Percentiles rank a stretch among this genome's conserved stretches.
Evolutionary conservation across 2,113 vertebrate species (phyloP).

Genomic region (Pluvialis apricaria): DNA sequence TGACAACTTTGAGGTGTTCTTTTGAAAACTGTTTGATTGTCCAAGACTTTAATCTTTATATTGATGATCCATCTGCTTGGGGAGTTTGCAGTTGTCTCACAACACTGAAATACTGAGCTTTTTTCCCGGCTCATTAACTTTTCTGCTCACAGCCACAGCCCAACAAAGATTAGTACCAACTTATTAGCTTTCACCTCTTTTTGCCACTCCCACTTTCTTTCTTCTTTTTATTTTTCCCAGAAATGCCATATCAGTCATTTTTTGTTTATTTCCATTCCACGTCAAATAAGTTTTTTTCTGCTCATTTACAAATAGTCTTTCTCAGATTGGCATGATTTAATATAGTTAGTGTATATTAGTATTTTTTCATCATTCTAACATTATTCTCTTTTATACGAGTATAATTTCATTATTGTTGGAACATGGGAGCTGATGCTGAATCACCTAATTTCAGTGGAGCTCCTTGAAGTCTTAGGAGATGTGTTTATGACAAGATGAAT

Average conservation of each 20-base stretch:
- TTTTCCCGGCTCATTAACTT: constrained; percentile 25
- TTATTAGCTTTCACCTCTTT: background rate
- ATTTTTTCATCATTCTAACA: background rate
- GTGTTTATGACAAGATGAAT: background rate
- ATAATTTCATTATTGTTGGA: background rate
- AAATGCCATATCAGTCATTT: background rate
- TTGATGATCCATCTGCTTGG: constrained; percentile 20
- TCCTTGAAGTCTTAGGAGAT: background rate
- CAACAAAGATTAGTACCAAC: background rate
- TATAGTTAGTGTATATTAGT: background rate
- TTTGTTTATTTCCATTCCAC: background rate
- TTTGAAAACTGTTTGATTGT: background rate
- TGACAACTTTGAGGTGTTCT: background rate
- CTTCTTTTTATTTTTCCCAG: background rate
- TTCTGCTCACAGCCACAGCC: background rate
- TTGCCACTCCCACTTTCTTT: background rate
- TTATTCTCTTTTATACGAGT: background rate
- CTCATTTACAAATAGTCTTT: background rate
- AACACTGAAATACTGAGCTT: background rate
- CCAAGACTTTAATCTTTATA: constrained; percentile 21
- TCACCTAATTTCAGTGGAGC: background rate
- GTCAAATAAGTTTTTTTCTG: background rate
- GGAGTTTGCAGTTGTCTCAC: background rate
- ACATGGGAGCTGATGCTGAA: background rate
- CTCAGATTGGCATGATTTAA: background rate